phyloP scores from a whole-genome alignment of 2,888 invertebrate genomes.

The Troglohyphantes excavatus region DNA sequence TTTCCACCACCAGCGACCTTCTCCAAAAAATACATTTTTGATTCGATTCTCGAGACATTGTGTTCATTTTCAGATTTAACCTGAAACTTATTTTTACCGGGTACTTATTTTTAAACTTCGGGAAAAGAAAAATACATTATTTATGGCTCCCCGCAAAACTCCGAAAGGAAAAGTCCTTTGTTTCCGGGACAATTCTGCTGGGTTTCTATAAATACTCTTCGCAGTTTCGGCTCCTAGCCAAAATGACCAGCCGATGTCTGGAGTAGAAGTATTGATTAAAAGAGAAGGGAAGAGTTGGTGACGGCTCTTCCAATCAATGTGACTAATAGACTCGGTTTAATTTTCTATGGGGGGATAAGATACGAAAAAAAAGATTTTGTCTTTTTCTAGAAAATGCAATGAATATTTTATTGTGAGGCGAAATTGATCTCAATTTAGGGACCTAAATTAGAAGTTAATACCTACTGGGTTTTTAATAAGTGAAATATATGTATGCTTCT shows the following conservation, averaged over 20 bases:
- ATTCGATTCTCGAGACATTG: not conserved
- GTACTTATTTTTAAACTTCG: slow-evolving; percentile 11
- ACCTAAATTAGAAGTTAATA: not conserved
- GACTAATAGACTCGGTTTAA: slow-evolving; percentile 54
- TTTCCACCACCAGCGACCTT: not conserved
- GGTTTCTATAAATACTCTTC: slow-evolving; percentile 47
- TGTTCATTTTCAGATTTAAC: slow-evolving; percentile 29
- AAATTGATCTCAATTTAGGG: not conserved
- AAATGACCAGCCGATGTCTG: slow-evolving; percentile 14
- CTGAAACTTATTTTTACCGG: not conserved
- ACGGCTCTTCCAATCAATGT: slow-evolving; percentile 49
- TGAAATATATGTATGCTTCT: not conserved
- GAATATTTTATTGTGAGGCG: not conserved
- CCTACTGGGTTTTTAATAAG: not conserved
- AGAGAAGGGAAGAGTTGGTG: slow-evolving; percentile 22
- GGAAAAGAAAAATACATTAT: slow-evolving; percentile 25
- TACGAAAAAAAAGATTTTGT: not conserved
- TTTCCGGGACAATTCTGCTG: slow-evolving; percentile 6
- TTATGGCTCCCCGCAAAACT: slow-evolving; percentile 14
- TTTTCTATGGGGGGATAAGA: slow-evolving; percentile 30
- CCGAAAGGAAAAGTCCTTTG: slow-evolving; percentile 9
- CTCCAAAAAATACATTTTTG: not conserved
- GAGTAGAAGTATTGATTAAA: slow-evolving; percentile 45
- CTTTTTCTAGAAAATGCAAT: not conserved
- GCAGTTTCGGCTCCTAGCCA: slow-evolving; percentile 26